Conservation (phyloP, 2,113 vertebrate species). For the Lampris incognitus region DNA sequence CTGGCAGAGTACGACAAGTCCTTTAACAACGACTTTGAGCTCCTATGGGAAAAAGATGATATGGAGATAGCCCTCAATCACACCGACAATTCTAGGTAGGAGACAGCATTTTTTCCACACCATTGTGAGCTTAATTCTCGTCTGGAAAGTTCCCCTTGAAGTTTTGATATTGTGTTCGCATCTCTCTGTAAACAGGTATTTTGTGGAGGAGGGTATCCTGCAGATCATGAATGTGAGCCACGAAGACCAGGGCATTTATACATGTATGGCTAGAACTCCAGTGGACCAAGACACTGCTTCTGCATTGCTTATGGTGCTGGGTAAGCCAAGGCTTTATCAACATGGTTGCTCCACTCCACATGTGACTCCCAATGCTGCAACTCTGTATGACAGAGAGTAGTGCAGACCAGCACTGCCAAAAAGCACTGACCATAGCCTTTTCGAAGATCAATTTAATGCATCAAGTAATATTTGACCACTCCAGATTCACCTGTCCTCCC, state of each 20-base stretch:
- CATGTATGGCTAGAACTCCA: constrained; percentile 85
- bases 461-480: no score
- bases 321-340: constrained; percentile 79
- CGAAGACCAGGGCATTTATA: constrained; percentile 88
- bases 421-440: not conserved
- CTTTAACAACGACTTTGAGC: constrained; percentile 86
- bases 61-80: constrained; percentile 82
- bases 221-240: constrained; percentile 87
- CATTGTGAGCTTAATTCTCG: constrained; percentile 4
- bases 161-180: constrained; percentile 40
- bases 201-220: constrained; percentile 85
- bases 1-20: constrained; percentile 87
- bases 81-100: constrained; percentile 86
- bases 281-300: constrained; percentile 81
- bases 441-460: no score
- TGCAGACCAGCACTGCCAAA: constrained; percentile 50
- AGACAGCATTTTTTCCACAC: constrained; percentile 1
- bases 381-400: constrained; percentile 16
- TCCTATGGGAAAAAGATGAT: constrained; percentile 91
- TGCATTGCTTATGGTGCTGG: constrained; percentile 85
- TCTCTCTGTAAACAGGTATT: constrained; percentile 71
- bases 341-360: constrained; percentile 6
- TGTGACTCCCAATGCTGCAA: not conserved
- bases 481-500: not conserved
- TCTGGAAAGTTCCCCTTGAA: constrained; percentile 25